Conservation (phyloP, 2,113 vertebrate genomes). For the Tragelaphus strepsiceros region DNA sequence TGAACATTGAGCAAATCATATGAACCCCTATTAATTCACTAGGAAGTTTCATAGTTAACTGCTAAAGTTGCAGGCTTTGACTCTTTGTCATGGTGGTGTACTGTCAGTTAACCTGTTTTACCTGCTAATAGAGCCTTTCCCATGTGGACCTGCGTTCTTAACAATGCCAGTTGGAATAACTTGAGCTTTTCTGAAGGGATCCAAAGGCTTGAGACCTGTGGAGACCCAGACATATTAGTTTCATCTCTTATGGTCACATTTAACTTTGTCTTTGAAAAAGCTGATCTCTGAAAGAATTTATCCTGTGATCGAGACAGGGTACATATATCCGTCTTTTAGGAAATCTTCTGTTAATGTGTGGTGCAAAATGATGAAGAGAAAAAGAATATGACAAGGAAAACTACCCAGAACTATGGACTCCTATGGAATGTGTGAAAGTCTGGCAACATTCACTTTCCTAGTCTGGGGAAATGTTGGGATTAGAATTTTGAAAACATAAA, state of each 20-base stretch:
- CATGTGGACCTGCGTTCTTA: background rate
- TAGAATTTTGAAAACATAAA: background rate
- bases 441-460: background rate
- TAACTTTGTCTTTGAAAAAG: background rate
- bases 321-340: background rate
- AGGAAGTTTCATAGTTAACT: constrained; percentile 54
- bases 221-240: background rate
- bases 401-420: background rate
- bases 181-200: background rate
- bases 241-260: background rate
- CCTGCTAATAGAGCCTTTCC: background rate
- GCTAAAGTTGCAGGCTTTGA: constrained; percentile 33
- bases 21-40: background rate
- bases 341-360: background rate
- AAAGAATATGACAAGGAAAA: background rate
- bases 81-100: background rate
- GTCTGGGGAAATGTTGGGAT: background rate
- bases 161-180: background rate
- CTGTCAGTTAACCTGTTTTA: background rate
- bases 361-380: background rate
- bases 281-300: background rate
- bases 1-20: background rate
- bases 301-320: background rate
- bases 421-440: background rate
- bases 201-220: background rate